Percentiles rank a stretch among this genome's conserved stretches.
Conservation (phyloP, 2,888 invertebrate species). For the Eutolmus rufibarbis region DNA sequence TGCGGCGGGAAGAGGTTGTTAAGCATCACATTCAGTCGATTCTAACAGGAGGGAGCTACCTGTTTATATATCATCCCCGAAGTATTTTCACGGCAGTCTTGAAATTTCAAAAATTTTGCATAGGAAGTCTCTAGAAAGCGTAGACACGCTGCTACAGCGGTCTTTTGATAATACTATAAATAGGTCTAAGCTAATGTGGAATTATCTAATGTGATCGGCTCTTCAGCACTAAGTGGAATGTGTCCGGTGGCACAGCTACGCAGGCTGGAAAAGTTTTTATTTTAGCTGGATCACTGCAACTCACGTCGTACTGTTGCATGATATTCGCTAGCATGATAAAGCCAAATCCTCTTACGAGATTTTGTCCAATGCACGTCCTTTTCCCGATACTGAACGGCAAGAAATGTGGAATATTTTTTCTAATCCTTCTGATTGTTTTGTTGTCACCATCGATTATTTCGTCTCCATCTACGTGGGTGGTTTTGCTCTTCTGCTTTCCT, state of each 20-base stretch:
- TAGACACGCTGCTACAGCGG: background rate
- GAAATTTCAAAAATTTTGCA: background rate
- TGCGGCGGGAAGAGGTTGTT: background rate
- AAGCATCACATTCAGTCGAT: background rate
- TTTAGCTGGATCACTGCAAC: constrained; percentile 64
- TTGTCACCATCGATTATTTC: constrained; percentile 63
- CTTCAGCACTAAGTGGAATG: constrained; percentile 69
- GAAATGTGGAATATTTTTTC: constrained; percentile 71
- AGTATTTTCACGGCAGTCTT: background rate
- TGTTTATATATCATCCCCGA: background rate
- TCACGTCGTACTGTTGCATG: constrained; percentile 73
- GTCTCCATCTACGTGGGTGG: constrained; percentile 67
- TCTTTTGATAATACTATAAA: constrained; percentile 26
- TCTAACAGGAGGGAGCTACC: background rate
- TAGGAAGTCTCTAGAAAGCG: constrained; percentile 7
- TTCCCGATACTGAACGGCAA: constrained; percentile 84
- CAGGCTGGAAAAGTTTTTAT: constrained; percentile 71
- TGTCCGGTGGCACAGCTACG: constrained; percentile 75
- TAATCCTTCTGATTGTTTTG: constrained; percentile 54
- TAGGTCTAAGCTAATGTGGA: background rate
- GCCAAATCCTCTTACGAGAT: constrained; percentile 75
- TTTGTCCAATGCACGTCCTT: constrained; percentile 81
- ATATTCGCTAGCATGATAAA: constrained; percentile 75
- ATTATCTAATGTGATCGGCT: constrained; percentile 58
- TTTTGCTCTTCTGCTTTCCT: constrained; percentile 51